Percentiles rank a stretch among this genome's conserved stretches.
Evolutionary conservation across 2,797 vertebrate genomes (phyloP).

Genomic region (Dallia pectoralis): DNA sequence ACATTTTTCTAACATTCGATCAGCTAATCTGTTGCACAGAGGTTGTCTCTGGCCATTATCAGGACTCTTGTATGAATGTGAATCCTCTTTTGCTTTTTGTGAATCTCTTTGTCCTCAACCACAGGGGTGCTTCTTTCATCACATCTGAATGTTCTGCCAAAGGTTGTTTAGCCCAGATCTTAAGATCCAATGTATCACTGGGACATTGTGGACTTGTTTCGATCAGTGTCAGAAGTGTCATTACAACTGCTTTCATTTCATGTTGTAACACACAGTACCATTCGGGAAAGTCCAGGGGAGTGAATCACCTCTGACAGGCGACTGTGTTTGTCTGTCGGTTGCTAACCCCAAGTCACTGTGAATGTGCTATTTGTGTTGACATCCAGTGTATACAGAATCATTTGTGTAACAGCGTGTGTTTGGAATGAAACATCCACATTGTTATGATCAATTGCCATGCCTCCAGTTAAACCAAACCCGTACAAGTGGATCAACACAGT

Average conservation of each 20-base stretch:
- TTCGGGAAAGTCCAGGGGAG: no score
- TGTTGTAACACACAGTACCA: no score
- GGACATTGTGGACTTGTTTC: no score
- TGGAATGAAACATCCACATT: not conserved
- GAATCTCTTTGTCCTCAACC: constrained; percentile 24
- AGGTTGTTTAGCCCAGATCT: constrained; percentile 12
- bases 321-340: constrained; percentile 27
- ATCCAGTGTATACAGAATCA: constrained; percentile 15
- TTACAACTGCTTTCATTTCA: no score
- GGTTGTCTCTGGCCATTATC: constrained; percentile 43
- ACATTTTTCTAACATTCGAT: constrained; percentile 46
- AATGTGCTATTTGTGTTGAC: constrained; percentile 29
- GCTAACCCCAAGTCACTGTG: constrained; percentile 23
- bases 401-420: constrained; percentile 15
- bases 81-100: not conserved
- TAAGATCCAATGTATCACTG: constrained; percentile 25
- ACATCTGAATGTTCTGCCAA: not conserved
- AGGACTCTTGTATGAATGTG: not conserved
- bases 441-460: not conserved
- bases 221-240: not conserved
- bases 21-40: constrained; percentile 55
- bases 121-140: constrained; percentile 29
- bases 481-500: not conserved
- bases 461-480: not conserved
- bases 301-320: not conserved